Percentiles rank a stretch among this genome's conserved stretches.
phyloP scores from a whole-genome alignment of 2,888 invertebrate species.

The Polydrusus tereticollis region DNA sequence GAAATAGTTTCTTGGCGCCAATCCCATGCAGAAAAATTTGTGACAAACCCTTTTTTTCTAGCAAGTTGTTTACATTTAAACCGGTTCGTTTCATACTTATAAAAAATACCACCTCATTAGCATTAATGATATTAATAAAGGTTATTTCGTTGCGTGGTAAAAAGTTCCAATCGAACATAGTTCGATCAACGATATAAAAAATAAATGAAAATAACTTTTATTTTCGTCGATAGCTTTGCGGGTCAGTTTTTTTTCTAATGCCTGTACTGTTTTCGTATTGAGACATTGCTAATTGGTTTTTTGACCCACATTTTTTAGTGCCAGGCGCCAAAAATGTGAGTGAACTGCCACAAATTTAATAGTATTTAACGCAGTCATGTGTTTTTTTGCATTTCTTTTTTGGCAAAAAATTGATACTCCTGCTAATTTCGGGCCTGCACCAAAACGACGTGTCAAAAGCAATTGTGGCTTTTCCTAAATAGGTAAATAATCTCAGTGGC shows the following conservation, averaged over 20 bases:
- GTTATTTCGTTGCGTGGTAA: too few relatives aligned
- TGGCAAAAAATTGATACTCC: not conserved
- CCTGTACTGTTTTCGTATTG: not conserved
- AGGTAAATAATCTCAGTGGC: too few relatives aligned
- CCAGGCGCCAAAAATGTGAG: not conserved
- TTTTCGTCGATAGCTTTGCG: too few relatives aligned
- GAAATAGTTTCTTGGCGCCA: too few relatives aligned
- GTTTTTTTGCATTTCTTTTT: not conserved
- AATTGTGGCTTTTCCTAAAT: too few relatives aligned
- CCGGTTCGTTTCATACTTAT: not conserved
- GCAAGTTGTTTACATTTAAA: not conserved
- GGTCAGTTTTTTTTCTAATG: not conserved
- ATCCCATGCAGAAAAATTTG: not conserved
- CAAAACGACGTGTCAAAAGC: too few relatives aligned
- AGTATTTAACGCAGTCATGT: not conserved
- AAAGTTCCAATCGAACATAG: too few relatives aligned
- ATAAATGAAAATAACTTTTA: too few relatives aligned
- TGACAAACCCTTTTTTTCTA: not conserved
- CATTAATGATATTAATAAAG: not conserved
- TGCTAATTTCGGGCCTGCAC: too few relatives aligned
- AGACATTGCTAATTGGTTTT: not conserved
- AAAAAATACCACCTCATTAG: not conserved
- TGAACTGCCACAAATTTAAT: too few relatives aligned
- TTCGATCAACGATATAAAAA: too few relatives aligned
- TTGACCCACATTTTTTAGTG: not conserved